Evolutionary conservation across 2,113 vertebrate species (phyloP).

Genomic region (Ceyx margarethae): DNA sequence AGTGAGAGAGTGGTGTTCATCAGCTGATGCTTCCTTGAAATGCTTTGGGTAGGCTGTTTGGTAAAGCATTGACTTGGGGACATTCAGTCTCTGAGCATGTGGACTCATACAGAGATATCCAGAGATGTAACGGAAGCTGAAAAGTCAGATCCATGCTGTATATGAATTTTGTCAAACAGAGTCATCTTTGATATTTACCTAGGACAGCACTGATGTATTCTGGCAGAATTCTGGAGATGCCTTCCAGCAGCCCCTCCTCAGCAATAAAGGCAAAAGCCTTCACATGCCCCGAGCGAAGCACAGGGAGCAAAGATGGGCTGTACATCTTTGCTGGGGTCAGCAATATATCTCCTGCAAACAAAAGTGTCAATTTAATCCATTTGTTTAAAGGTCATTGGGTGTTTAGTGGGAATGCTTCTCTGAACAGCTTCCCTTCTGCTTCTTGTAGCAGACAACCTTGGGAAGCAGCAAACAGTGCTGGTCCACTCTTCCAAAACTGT

Average conservation of each 20-base stretch:
- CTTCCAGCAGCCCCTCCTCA: conserved; percentile 84
- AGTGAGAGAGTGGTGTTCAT: not conserved
- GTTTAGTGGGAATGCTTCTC: not conserved
- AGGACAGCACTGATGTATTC: conserved; percentile 75
- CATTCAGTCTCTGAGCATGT: not conserved
- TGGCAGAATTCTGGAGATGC: conserved; percentile 82
- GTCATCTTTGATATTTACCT: conserved; percentile 66
- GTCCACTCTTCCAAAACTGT: not conserved
- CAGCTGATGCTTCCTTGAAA: not conserved
- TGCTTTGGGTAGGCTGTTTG: not conserved
- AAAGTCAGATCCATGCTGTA: not conserved
- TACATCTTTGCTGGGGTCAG: conserved; percentile 84
- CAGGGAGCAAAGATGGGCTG: conserved; percentile 77
- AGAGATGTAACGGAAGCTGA: not conserved
- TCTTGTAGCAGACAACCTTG: not conserved
- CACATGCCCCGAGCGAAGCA: conserved; percentile 79
- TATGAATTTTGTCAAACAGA: not conserved
- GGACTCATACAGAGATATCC: not conserved
- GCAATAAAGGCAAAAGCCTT: conserved; percentile 85
- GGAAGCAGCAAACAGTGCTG: not conserved
- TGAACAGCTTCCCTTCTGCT: not conserved
- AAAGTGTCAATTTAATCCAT: not conserved
- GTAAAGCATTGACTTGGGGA: not conserved
- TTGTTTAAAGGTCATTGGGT: not conserved
- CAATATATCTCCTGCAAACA: conserved; percentile 79